Evolutionary conservation across 1,140 invertebrate species (phyloP).

Genomic region (Sarcophaga bullata): DNA sequence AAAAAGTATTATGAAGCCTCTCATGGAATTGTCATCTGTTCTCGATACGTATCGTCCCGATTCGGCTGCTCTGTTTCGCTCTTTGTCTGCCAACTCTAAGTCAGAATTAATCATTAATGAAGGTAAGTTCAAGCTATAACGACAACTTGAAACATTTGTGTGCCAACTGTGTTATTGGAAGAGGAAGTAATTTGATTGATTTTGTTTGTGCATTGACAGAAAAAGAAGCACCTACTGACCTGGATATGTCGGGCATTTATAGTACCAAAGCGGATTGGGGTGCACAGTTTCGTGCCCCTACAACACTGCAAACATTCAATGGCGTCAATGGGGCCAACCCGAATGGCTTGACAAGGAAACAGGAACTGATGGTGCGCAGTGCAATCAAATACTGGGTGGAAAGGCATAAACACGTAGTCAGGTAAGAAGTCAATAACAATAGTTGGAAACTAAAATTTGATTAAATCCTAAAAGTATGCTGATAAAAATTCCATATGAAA

Average conservation of each 20-base stretch:
- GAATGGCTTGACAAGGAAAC: constrained; percentile 82
- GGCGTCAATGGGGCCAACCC: constrained; percentile 70
- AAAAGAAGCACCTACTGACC: constrained; percentile 68
- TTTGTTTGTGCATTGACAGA: constrained; percentile 50
- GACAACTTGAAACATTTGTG: neutral
- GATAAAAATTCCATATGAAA: no score
- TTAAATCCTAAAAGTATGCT: no score
- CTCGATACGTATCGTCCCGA: constrained; percentile 82
- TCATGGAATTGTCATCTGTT: constrained; percentile 84
- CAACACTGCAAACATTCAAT: constrained; percentile 72
- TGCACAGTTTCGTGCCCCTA: constrained; percentile 75
- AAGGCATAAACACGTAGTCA: constrained; percentile 84
- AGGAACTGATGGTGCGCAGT: constrained; percentile 82
- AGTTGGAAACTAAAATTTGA: no score
- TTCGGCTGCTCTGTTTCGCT: constrained; percentile 79
- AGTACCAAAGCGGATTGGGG: constrained; percentile 80
- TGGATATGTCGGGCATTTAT: constrained; percentile 79
- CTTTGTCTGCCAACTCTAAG: constrained; percentile 70
- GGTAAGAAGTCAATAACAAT: constrained; percentile 67
- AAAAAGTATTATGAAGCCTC: constrained; percentile 84
- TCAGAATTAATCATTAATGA: constrained; percentile 68
- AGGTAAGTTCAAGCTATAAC: constrained; percentile 58
- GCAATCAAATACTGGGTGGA: constrained; percentile 91
- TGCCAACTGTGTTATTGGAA: neutral
- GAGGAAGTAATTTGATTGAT: no score